phyloP scores from a whole-genome alignment of 2,797 vertebrate genomes.

The Anomalospiza imberbis region DNA sequence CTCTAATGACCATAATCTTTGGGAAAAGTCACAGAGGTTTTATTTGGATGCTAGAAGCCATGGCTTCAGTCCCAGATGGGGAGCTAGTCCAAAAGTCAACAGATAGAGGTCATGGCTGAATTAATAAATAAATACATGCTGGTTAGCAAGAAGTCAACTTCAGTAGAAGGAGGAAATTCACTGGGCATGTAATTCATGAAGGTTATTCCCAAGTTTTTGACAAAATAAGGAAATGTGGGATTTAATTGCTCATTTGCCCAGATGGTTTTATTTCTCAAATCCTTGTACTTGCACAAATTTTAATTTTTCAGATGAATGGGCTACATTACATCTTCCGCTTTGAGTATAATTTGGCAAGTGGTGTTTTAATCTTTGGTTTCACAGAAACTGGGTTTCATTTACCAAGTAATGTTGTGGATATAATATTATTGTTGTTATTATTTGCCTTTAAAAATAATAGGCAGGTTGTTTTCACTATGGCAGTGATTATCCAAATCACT shows the following conservation, averaged over 20 bases:
- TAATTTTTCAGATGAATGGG: constrained; percentile 71
- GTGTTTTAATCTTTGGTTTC: constrained; percentile 61
- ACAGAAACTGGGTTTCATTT: constrained; percentile 48
- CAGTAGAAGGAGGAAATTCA: constrained; percentile 10
- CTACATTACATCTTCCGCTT: constrained; percentile 62
- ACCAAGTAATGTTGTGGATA: constrained; percentile 31
- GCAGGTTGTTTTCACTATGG: constrained; percentile 37
- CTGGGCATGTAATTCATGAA: constrained; percentile 30
- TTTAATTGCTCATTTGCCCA: constrained; percentile 69
- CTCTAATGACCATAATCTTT: constrained; percentile 5
- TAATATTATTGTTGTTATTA: constrained; percentile 49
- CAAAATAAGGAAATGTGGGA: constrained; percentile 51
- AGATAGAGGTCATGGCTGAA: constrained; percentile 49
- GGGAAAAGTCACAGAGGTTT: constrained; percentile 38
- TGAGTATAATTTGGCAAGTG: constrained; percentile 66
- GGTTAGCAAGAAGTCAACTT: constrained; percentile 35
- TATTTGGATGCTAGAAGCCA: constrained; percentile 35
- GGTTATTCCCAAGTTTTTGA: constrained; percentile 65
- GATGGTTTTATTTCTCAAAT: constrained; percentile 71
- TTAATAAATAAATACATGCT: constrained; percentile 34
- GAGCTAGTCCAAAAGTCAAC: constrained; percentile 44
- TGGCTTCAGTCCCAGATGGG: constrained; percentile 41
- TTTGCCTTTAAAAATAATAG: constrained; percentile 63
- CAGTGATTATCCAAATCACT: constrained; percentile 18
- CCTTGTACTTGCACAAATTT: constrained; percentile 62